A percentile compares a stretch with the other conserved stretches of the same genome.
phyloP scores from a whole-genome alignment of 2,797 vertebrate species.

The Rhadinocentrus ornatus region DNA sequence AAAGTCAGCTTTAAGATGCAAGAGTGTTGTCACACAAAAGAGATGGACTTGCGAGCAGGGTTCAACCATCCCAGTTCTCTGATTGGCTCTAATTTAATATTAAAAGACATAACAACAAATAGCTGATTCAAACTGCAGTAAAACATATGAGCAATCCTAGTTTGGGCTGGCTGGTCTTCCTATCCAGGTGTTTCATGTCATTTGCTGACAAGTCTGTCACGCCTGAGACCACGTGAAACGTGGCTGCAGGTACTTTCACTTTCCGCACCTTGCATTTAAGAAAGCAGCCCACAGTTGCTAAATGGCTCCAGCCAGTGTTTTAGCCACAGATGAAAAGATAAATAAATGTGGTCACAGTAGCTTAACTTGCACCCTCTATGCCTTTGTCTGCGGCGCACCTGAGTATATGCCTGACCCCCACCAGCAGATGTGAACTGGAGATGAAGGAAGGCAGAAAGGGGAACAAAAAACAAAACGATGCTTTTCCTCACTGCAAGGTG shows the following conservation, averaged over 20 bases:
- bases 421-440: slow-evolving; percentile 30
- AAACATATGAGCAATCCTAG: slow-evolving; percentile 38
- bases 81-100: slow-evolving; percentile 48
- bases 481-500: slow-evolving; percentile 37
- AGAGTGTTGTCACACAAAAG: slow-evolving; percentile 39
- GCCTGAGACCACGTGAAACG: slow-evolving; percentile 63
- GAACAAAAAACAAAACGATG: slow-evolving; percentile 60
- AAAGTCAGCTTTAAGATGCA: slow-evolving; percentile 36
- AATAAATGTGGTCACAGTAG: slow-evolving; percentile 67
- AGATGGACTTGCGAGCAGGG: slow-evolving; percentile 37
- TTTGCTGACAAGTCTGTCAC: slow-evolving; percentile 61
- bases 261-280: slow-evolving; percentile 67
- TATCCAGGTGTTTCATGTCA: slow-evolving; percentile 66
- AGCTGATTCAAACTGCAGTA: slow-evolving; percentile 52
- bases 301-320: slow-evolving; percentile 52
- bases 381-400: slow-evolving; percentile 72
- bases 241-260: slow-evolving; percentile 78
- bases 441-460: slow-evolving; percentile 47
- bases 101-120: slow-evolving; percentile 65
- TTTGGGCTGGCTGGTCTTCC: slow-evolving; percentile 49
- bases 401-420: slow-evolving; percentile 60
- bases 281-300: slow-evolving; percentile 52
- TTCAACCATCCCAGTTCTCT: slow-evolving; percentile 49
- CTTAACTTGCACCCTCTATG: slow-evolving; percentile 44
- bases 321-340: slow-evolving; percentile 50